A percentile compares a stretch with the other conserved stretches of the same genome.
Conservation (phyloP, 1,140 invertebrate species). For the Bombus pascuorum region DNA sequence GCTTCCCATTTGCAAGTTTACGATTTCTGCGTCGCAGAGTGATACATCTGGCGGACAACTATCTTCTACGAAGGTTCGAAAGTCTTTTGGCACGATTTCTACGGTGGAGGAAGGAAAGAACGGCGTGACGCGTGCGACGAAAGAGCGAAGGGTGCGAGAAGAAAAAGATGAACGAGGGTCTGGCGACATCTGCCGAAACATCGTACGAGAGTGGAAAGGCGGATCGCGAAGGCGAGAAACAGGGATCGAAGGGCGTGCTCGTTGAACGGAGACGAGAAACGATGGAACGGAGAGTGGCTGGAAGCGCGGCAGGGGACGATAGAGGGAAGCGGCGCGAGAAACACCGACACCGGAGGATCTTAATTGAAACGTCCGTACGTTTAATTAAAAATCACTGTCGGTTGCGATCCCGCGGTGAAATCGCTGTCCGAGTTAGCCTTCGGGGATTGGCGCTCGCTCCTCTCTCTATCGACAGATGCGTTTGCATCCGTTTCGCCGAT, state of each 20-base stretch:
- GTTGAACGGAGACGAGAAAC: conserved; percentile 18
- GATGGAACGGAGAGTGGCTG: not conserved
- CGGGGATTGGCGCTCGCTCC: not conserved
- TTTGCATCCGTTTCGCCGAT: not conserved
- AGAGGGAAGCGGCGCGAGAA: conserved; percentile 22
- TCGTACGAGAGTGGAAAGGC: conserved; percentile 4
- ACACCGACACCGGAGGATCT: conserved; percentile 46
- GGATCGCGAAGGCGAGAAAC: conserved; percentile 20
- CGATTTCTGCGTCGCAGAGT: not conserved
- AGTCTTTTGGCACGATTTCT: conserved; percentile 19
- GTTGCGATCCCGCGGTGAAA: conserved; percentile 30
- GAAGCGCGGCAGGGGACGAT: not conserved
- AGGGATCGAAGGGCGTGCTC: conserved; percentile 17
- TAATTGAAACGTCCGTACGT: conserved; percentile 67
- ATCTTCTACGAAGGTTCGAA: not conserved
- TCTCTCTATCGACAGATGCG: too few species aligned
- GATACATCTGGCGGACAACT: too few species aligned
- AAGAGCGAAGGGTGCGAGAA: too few species aligned
- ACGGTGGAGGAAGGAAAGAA: too few species aligned
- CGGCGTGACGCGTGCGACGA: too few species aligned
- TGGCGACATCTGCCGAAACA: conserved; percentile 65
- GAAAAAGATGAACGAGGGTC: not conserved
- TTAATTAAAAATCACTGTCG: conserved; percentile 69
- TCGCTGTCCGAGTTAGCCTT: conserved; percentile 23
- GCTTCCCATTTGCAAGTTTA: not conserved